Evolutionary conservation across 2,797 vertebrate species (phyloP).

Genomic region (Falco cherrug): DNA sequence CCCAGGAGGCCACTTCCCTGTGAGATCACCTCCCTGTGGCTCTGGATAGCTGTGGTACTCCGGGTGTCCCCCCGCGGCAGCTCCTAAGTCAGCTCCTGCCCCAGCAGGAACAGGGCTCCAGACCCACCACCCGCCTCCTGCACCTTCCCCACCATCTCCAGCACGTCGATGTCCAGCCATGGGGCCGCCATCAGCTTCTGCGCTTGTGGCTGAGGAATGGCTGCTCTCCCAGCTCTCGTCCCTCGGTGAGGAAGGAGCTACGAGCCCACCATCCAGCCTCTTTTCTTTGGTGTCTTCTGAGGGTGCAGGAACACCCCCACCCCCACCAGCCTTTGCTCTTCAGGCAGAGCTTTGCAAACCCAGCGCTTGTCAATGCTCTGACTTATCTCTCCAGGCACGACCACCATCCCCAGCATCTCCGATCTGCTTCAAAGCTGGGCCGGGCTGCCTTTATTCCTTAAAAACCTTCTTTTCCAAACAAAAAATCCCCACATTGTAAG

Average conservation of each 20-base stretch:
- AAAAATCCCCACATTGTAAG: too few species aligned
- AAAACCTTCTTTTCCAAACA: neutral
- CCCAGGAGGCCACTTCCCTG: too few species aligned
- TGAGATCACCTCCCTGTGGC: neutral
- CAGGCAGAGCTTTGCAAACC: neutral
- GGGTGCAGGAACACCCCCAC: neutral
- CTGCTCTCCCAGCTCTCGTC: too few species aligned
- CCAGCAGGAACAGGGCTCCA: neutral
- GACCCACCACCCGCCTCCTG: neutral
- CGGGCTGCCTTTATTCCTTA: neutral
- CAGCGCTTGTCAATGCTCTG: rapidly evolving
- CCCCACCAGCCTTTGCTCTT: neutral
- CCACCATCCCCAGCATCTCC: rapidly evolving
- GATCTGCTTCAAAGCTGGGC: neutral
- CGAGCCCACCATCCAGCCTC: neutral
- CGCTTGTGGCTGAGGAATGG: rapidly evolving
- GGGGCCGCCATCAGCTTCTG: rapidly evolving
- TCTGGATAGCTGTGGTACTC: neutral
- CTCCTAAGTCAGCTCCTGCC: neutral
- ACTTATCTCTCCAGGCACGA: rapidly evolving
- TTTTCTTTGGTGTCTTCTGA: rapidly evolving
- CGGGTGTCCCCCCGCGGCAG: neutral
- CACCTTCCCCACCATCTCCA: rapidly evolving
- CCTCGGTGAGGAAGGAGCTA: neutral
- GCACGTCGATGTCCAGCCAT: rapidly evolving